These are phyloP conservation scores for Theropithecus gelada DNA, from an alignment of 2,113 vertebrate genomes.

Conservation along the genomic window DNA sequence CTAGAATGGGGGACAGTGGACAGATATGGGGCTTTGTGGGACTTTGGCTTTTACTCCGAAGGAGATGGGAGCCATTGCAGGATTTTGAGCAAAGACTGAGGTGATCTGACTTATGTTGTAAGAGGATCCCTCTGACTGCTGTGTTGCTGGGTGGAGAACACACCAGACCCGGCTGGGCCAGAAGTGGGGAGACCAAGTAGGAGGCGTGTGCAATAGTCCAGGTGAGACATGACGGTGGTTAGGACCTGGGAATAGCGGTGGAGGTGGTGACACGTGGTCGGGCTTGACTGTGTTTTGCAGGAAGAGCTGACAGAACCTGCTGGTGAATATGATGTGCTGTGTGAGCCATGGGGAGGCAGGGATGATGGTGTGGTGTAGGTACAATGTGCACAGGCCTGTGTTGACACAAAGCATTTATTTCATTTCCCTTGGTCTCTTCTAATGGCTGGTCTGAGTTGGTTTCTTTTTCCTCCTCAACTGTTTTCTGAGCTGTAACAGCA, in stretches of 20 bases:
- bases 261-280: too few species aligned
- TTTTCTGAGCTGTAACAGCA: background rate
- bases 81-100: too few species aligned
- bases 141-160: background rate
- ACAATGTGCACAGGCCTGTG: rapidly evolving
- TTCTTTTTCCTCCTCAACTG: too few species aligned
- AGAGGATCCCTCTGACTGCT: background rate
- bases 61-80: background rate
- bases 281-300: background rate
- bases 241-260: background rate
- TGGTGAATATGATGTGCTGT: background rate
- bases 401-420: rapidly evolving
- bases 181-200: background rate
- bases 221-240: background rate
- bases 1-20: background rate
- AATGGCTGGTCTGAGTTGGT: background rate
- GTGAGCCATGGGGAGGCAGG: rapidly evolving
- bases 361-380: background rate
- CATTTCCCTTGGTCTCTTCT: background rate
- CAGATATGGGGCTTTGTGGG: background rate
- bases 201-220: background rate
- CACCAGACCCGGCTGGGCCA: background rate
- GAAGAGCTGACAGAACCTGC: background rate
- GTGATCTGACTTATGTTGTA: background rate
- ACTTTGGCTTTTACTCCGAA: background rate